Evolutionary conservation across 2,113 vertebrate genomes (phyloP).

Genomic region (Gopherus flavomarginatus): DNA sequence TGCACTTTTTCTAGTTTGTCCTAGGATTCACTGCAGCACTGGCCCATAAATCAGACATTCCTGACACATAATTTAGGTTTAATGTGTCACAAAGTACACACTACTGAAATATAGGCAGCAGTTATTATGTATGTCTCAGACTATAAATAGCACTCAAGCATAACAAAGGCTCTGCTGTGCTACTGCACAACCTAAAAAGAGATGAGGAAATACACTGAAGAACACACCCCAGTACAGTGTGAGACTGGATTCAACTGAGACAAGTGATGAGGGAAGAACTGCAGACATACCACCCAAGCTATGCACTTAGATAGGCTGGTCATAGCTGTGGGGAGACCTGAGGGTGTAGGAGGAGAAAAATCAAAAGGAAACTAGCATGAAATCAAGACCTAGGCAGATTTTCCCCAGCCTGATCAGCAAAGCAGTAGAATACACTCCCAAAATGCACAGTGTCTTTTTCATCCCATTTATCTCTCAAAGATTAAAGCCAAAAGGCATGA

Average conservation of each 20-base stretch:
- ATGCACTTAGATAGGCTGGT: not conserved
- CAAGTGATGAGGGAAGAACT: not conserved
- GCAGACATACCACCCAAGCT: not conserved
- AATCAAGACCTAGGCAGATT: not conserved
- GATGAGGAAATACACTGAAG: not conserved
- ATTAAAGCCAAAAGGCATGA: not conserved
- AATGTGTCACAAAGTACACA: accelerated
- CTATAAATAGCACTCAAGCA: not conserved
- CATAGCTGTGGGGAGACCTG: not conserved
- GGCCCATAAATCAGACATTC: not conserved
- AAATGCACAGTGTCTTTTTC: accelerated
- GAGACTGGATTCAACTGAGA: not conserved
- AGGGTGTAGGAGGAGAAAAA: accelerated
- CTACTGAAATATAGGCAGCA: not conserved
- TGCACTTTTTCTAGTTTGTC: not conserved
- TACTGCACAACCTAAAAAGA: not conserved
- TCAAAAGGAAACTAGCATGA: not conserved
- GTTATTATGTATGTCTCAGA: not conserved
- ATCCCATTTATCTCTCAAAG: accelerated
- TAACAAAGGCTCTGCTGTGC: slow-evolving; percentile 40
- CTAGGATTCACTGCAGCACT: not conserved
- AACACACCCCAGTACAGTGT: not conserved
- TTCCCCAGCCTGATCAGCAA: not conserved
- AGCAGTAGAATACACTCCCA: not conserved
- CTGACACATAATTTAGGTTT: accelerated